These are phyloP conservation scores for Otus scops DNA, from an alignment of 2,797 vertebrate genomes.

Conservation along the genomic window DNA sequence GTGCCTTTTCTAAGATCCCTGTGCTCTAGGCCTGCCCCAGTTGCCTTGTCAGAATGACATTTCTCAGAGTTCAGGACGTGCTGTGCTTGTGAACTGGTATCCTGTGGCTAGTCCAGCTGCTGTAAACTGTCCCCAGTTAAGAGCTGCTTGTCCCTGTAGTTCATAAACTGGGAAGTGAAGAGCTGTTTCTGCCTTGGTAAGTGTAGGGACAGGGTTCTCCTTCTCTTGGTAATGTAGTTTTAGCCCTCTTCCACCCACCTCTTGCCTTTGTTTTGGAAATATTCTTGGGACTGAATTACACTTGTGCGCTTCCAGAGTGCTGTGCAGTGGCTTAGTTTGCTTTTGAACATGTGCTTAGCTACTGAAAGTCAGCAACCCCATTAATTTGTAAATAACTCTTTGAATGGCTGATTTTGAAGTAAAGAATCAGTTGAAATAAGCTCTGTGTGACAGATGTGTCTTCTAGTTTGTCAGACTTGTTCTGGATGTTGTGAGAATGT, in stretches of 20 bases:
- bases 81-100: neutral
- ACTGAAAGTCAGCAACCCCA: neutral
- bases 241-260: neutral
- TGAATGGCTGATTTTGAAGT: neutral
- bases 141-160: neutral
- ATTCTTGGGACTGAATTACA: neutral
- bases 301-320: neutral
- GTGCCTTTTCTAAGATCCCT: neutral
- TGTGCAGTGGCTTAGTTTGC: neutral
- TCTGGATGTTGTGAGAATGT: neutral
- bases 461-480: neutral
- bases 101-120: neutral
- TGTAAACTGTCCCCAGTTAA: neutral
- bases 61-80: neutral
- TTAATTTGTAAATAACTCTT: neutral
- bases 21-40: neutral
- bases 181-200: neutral
- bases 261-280: neutral
- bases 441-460: neutral
- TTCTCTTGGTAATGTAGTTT: neutral
- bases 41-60: neutral
- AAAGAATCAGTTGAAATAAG: neutral
- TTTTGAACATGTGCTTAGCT: neutral
- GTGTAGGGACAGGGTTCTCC: neutral
- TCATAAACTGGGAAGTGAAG: neutral